Conservation (phyloP, 1,140 invertebrate genomes). For the Asbolus verrucosus region DNA sequence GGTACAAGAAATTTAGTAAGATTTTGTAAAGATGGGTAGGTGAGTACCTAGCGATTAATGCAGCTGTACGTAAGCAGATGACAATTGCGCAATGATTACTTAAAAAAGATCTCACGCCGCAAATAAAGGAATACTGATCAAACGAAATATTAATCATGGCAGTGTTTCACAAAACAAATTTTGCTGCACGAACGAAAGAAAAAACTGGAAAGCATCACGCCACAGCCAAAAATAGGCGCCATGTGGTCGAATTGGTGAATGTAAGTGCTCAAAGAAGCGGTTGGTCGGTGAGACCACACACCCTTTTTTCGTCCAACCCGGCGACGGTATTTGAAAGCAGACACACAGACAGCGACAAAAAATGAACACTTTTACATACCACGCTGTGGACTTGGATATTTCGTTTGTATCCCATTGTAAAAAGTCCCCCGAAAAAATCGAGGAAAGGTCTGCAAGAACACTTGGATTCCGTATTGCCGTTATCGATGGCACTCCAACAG, state of each 20-base stretch:
- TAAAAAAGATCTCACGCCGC: too few species aligned
- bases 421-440: not conserved
- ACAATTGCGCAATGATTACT: too few species aligned
- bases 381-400: not conserved
- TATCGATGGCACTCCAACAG: constrained; percentile 3
- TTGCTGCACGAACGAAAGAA: too few species aligned
- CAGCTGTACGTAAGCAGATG: too few species aligned
- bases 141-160: too few species aligned
- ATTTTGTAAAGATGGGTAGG: too few species aligned
- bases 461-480: not conserved
- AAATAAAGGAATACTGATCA: too few species aligned
- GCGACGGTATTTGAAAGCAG: not conserved
- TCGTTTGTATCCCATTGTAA: constrained; percentile 5
- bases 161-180: too few species aligned
- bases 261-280: constrained; percentile 1
- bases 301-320: constrained; percentile 17
- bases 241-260: not conserved
- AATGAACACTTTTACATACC: constrained; percentile 2
- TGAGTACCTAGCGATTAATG: too few species aligned
- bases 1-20: too few species aligned
- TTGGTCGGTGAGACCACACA: constrained; percentile 19
- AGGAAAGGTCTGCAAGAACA: not conserved
- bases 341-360: not conserved
- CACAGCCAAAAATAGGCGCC: not conserved
- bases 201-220: not conserved